Percentiles rank a stretch among this genome's conserved stretches.
Evolutionary conservation across 2,888 invertebrate species (phyloP).

Genomic region (Rotaria socialis): DNA sequence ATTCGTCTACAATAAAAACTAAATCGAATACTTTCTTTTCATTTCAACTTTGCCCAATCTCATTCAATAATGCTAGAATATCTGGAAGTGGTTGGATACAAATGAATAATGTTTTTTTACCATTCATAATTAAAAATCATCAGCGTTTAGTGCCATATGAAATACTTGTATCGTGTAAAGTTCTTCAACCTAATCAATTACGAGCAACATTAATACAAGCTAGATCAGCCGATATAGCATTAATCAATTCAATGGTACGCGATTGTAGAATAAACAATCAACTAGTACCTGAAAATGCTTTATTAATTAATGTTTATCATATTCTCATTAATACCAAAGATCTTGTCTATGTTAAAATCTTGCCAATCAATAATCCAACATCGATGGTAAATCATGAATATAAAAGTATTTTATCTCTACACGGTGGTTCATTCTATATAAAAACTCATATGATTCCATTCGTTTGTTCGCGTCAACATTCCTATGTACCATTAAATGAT

Average conservation of each 20-base stretch:
- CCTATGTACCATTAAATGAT: background rate
- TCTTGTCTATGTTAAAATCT: background rate
- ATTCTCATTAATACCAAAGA: background rate
- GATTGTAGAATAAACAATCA: background rate
- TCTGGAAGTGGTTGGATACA: background rate
- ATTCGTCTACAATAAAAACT: too few species aligned
- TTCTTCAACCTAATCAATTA: background rate
- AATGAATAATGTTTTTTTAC: constrained; percentile 6
- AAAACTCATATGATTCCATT: background rate
- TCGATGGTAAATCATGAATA: background rate
- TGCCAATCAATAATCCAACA: constrained; percentile 13
- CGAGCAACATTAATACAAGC: background rate
- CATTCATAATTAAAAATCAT: constrained; percentile 8
- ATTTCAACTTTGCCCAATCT: too few species aligned
- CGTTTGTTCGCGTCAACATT: background rate
- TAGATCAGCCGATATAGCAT: background rate
- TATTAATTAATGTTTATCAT: background rate
- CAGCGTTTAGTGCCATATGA: constrained; percentile 1
- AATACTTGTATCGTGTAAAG: constrained; percentile 3
- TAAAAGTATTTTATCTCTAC: constrained; percentile 5
- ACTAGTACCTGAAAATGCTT: background rate
- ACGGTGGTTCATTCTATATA: background rate
- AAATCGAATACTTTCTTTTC: too few species aligned
- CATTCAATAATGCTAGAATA: background rate
- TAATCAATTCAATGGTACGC: background rate